These are phyloP conservation scores for Epinephelus awoara DNA, from an alignment of 2,797 vertebrate species.

Conservation along the genomic window DNA sequence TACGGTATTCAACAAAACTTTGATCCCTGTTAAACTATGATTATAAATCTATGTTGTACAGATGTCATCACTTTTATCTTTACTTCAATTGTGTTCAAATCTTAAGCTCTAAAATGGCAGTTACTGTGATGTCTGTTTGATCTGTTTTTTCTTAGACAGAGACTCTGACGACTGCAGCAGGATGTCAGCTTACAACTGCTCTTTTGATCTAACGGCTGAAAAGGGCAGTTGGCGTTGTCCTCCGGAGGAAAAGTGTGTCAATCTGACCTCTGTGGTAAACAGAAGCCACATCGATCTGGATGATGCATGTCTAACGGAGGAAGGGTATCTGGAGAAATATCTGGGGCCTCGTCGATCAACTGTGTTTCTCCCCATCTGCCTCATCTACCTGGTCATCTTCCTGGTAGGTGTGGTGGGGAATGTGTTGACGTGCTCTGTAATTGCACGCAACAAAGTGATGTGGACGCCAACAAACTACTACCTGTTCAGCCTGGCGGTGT, in stretches of 20 bases:
- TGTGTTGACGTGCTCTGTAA: constrained; percentile 91
- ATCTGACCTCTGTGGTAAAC: constrained; percentile 74
- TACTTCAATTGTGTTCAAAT: background rate
- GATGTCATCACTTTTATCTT: background rate
- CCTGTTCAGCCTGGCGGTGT: constrained; percentile 94
- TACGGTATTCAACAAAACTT: background rate
- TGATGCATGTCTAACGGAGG: constrained; percentile 86
- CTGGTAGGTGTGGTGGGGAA: constrained; percentile 91
- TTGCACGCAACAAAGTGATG: constrained; percentile 92
- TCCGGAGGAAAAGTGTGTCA: constrained; percentile 73
- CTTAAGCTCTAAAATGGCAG: background rate
- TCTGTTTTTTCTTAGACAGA: constrained; percentile 21
- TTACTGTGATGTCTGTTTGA: background rate
- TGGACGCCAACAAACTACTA: constrained; percentile 96
- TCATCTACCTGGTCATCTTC: constrained; percentile 92
- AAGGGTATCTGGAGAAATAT: constrained; percentile 88
- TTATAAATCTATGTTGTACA: background rate
- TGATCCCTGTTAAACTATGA: background rate
- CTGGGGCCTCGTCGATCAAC: constrained; percentile 88
- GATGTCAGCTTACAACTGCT: constrained; percentile 84
- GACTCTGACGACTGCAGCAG: constrained; percentile 17
- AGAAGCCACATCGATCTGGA: constrained; percentile 56
- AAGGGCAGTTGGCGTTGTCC: constrained; percentile 61
- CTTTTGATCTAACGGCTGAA: constrained; percentile 46
- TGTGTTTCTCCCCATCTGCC: constrained; percentile 90